A percentile compares a stretch with the other conserved stretches of the same genome.
phyloP scores from a whole-genome alignment of 2,113 vertebrate species.

The Ceyx margarethae region DNA sequence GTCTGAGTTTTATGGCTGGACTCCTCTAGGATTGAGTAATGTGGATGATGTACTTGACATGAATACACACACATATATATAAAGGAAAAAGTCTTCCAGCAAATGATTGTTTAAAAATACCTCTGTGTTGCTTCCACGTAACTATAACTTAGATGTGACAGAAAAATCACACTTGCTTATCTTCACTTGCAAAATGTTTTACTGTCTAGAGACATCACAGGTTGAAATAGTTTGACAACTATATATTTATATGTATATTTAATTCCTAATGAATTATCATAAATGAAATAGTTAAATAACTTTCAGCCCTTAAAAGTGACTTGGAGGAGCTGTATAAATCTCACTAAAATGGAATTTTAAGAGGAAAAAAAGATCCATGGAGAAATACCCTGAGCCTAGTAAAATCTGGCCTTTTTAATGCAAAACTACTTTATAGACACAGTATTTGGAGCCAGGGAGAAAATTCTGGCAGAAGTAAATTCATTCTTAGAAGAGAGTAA shows the following conservation, averaged over 20 bases:
- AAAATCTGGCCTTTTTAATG: not conserved
- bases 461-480: not conserved
- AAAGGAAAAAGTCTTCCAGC: not conserved
- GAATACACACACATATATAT: too few species aligned
- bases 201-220: not conserved
- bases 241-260: not conserved
- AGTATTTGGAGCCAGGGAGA: not conserved
- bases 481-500: not conserved
- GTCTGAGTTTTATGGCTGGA: too few species aligned
- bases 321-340: not conserved
- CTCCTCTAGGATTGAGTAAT: too few species aligned
- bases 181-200: not conserved
- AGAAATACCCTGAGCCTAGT: not conserved
- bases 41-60: too few species aligned
- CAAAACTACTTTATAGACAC: not conserved
- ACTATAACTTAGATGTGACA: not conserved
- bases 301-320: not conserved
- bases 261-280: not conserved
- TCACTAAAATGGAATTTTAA: not conserved
- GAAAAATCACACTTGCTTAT: not conserved
- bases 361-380: not conserved
- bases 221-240: not conserved
- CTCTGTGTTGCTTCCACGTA: not conserved
- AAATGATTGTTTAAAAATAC: not conserved
- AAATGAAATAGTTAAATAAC: not conserved